Evolutionary conservation across 2,797 vertebrate genomes (phyloP).

Genomic region (Phrynocephalus forsythii): DNA sequence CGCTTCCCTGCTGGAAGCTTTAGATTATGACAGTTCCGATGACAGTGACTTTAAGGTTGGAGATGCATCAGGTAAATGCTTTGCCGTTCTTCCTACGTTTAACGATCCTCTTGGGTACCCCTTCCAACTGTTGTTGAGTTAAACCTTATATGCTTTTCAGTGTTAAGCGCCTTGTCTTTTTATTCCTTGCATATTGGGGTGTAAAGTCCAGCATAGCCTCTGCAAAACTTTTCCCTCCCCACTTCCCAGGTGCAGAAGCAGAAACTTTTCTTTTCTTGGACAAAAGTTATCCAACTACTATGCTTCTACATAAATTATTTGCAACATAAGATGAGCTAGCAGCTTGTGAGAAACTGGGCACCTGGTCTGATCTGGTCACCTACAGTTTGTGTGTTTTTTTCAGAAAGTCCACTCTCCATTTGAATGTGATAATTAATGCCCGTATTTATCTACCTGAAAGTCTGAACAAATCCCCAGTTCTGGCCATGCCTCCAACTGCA

Average conservation of each 20-base stretch:
- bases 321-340: background rate
- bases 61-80: slow-evolving; percentile 93
- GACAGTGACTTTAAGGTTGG: slow-evolving; percentile 99
- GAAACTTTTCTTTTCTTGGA: background rate
- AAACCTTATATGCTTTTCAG: background rate
- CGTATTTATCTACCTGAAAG: too few relatives aligned
- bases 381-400: background rate
- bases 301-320: too few relatives aligned
- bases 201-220: background rate
- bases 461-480: background rate
- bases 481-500: background rate
- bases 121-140: background rate
- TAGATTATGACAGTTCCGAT: slow-evolving; percentile 99
- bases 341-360: background rate
- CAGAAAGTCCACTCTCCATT: fast-evolving
- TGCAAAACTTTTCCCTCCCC: too few relatives aligned
- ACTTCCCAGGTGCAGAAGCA: background rate
- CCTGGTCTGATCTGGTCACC: background rate
- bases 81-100: slow-evolving; percentile 8
- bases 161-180: background rate
- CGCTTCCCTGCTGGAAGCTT: slow-evolving; percentile 93
- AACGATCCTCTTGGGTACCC: background rate
- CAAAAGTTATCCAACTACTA: background rate
- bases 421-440: too few relatives aligned
- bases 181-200: background rate